Percentiles rank a stretch among this genome's conserved stretches.
phyloP scores from a whole-genome alignment of 2,797 vertebrate genomes.

The Chiloscyllium punctatum region DNA sequence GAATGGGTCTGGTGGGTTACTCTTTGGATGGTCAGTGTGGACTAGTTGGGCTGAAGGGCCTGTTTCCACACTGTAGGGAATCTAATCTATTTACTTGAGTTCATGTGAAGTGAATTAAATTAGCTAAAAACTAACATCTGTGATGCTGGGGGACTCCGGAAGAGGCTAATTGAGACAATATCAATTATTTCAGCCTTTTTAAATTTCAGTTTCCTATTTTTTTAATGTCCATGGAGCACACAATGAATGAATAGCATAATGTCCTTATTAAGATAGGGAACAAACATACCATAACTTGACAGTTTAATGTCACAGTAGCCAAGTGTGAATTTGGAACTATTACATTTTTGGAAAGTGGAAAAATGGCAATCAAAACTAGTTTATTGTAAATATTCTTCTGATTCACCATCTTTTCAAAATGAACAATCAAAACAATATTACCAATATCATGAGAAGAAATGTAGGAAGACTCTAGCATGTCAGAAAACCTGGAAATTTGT shows the following conservation, averaged over 20 bases:
- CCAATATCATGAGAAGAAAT: too few species aligned
- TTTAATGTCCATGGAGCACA: neutral
- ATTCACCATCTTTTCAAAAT: neutral
- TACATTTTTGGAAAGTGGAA: neutral
- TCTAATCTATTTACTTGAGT: too few species aligned
- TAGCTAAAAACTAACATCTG: too few species aligned
- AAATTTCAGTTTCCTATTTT: neutral
- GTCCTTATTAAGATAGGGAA: neutral
- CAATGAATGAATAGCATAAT: neutral
- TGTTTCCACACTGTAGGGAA: too few species aligned
- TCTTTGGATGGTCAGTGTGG: too few species aligned
- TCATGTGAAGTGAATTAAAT: too few species aligned
- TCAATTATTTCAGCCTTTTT: neutral
- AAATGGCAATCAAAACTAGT: neutral
- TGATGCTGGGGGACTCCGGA: too few species aligned
- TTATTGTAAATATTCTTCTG: neutral
- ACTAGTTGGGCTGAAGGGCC: too few species aligned
- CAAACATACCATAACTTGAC: neutral
- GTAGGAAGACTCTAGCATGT: neutral
- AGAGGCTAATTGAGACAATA: neutral
- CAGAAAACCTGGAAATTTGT: neutral
- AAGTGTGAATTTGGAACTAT: neutral
- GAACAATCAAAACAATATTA: neutral
- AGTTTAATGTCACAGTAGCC: neutral
- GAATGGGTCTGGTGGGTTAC: too few species aligned